phyloP scores from a whole-genome alignment of 2,797 vertebrate species.

The Anguilla megastoma region DNA sequence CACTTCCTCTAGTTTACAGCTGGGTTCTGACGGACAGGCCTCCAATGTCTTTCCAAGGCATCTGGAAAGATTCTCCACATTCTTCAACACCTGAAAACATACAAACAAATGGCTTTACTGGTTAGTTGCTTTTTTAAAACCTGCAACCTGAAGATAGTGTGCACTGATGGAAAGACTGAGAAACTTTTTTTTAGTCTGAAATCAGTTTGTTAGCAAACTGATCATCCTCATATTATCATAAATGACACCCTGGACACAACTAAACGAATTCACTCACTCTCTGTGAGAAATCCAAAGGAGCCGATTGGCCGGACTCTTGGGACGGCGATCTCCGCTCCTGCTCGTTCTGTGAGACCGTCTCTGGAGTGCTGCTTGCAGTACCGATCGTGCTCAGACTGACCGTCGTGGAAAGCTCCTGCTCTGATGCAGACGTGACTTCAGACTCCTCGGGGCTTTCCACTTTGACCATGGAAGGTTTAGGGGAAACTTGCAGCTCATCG shows the following conservation, averaged over 20 bases:
- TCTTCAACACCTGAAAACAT: constrained; percentile 20
- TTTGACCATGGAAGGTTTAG: constrained; percentile 61
- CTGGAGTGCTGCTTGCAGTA: constrained; percentile 55
- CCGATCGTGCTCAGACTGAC: constrained; percentile 41
- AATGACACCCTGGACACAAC: background rate
- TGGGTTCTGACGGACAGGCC: constrained; percentile 48
- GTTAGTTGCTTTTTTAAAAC: background rate
- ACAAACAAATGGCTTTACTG: background rate
- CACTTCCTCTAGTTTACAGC: constrained; percentile 19
- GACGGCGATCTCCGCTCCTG: constrained; percentile 47
- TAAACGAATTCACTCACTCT: constrained; percentile 45
- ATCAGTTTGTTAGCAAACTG: too few species aligned
- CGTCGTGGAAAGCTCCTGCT: constrained; percentile 45
- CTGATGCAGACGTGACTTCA: constrained; percentile 43
- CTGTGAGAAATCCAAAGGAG: constrained; percentile 37
- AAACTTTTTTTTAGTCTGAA: background rate
- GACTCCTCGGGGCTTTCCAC: constrained; percentile 64
- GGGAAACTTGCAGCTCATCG: constrained; percentile 69
- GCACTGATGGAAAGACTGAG: background rate
- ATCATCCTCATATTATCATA: background rate
- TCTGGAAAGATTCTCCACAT: constrained; percentile 15
- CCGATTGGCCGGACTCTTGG: constrained; percentile 39
- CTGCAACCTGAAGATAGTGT: background rate
- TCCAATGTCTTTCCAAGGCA: constrained; percentile 43
- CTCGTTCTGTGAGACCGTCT: constrained; percentile 37